A percentile compares a stretch with the other conserved stretches of the same genome.
phyloP scores from a whole-genome alignment of 2,113 vertebrate species.

The Hippocampus comes region DNA sequence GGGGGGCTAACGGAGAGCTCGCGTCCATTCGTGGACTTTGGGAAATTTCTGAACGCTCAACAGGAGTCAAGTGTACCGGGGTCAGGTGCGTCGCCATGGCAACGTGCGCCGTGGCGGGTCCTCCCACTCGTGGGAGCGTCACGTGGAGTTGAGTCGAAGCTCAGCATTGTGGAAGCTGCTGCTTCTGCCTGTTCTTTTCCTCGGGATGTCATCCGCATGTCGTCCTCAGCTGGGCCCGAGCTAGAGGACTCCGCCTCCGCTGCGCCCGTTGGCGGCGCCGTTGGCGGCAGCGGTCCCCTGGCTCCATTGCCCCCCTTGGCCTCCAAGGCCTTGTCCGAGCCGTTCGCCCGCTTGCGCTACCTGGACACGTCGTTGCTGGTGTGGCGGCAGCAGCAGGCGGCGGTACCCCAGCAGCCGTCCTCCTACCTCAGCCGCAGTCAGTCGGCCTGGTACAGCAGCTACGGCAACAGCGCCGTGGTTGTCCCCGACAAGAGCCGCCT shows the following conservation, averaged over 20 bases:
- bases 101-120: neutral
- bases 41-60: too few relatives aligned
- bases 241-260: neutral
- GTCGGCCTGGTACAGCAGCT: slow-evolving; percentile 87
- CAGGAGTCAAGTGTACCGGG: too few relatives aligned
- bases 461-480: slow-evolving; percentile 88
- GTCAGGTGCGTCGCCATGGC: neutral
- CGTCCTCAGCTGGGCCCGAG: slow-evolving; percentile 5
- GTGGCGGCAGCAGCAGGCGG: slow-evolving; percentile 87
- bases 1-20: too few relatives aligned
- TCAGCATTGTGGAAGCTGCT: neutral
- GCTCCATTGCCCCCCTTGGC: slow-evolving; percentile 76
- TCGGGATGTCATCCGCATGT: slow-evolving; percentile 11
- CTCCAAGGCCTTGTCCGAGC: slow-evolving; percentile 83
- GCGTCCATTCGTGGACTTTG: too few relatives aligned
- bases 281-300: slow-evolving; percentile 54
- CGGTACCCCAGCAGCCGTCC: slow-evolving; percentile 56
- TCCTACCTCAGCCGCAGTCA: slow-evolving; percentile 86
- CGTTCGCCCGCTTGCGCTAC: slow-evolving; percentile 78
- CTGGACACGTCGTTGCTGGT: slow-evolving; percentile 85
- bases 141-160: too few relatives aligned
- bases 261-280: neutral
- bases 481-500: slow-evolving; percentile 78
- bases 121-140: too few relatives aligned
- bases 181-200: neutral